Evolutionary conservation across 2,888 invertebrate species (phyloP).

Genomic region (Dexiosoma caninum): DNA sequence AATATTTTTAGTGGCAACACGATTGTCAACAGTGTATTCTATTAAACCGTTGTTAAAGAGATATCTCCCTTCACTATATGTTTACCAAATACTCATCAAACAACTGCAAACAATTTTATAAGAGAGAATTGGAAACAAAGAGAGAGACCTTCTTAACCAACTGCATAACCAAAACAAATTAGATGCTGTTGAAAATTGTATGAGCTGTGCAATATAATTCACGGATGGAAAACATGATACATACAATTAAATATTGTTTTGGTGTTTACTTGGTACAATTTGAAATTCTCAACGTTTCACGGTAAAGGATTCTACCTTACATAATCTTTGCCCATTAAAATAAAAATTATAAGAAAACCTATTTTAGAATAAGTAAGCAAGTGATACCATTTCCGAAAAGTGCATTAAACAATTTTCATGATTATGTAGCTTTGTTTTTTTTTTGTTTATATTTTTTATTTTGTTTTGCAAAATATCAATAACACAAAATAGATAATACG

Average conservation of each 20-base stretch:
- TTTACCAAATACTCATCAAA: slow-evolving; percentile 17
- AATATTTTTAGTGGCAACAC: not conserved
- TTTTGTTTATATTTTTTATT: too few relatives aligned
- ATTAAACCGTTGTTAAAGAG: not conserved
- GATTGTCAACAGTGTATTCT: not conserved
- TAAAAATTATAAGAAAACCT: too few relatives aligned
- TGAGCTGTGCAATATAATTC: slow-evolving; percentile 40
- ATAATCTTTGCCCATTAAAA: too few relatives aligned
- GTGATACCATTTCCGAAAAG: too few relatives aligned
- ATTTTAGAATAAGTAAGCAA: too few relatives aligned
- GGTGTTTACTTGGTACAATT: too few relatives aligned
- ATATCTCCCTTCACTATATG: not conserved
- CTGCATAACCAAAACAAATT: slow-evolving; percentile 74
- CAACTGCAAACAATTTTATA: not conserved
- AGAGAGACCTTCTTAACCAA: slow-evolving; percentile 66
- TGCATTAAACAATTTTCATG: too few relatives aligned
- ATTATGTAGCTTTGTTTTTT: too few relatives aligned
- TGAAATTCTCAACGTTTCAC: too few relatives aligned
- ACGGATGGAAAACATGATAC: too few relatives aligned
- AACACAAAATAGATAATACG: not conserved
- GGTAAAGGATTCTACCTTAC: too few relatives aligned
- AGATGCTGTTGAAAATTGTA: slow-evolving; percentile 65
- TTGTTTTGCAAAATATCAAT: slow-evolving; percentile 47
- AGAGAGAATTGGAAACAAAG: slow-evolving; percentile 12
- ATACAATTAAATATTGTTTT: too few relatives aligned